phyloP scores from a whole-genome alignment of 2,888 invertebrate species.

The Ecdyonurus torrentis region DNA sequence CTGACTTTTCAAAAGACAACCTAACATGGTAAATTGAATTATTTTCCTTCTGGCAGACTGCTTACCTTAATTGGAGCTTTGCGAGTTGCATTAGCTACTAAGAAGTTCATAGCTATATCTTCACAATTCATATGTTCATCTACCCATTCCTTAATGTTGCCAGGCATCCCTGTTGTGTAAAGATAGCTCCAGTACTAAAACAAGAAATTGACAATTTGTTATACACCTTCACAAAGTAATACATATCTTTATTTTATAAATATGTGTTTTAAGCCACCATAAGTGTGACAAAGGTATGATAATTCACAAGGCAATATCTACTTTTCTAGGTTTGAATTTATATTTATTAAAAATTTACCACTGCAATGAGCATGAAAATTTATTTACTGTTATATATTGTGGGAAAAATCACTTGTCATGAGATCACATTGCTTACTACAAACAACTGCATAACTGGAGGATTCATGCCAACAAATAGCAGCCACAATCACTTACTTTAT shows the following conservation, averaged over 20 bases:
- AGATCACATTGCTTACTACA: no score
- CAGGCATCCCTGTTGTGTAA: conserved; percentile 79
- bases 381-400: no score
- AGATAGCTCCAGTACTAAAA: conserved; percentile 75
- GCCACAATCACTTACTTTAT: conserved; percentile 42
- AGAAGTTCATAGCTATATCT: conserved; percentile 96
- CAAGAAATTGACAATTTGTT: conserved; percentile 6
- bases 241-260: neutral
- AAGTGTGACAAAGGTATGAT: neutral
- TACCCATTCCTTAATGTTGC: conserved; percentile 72
- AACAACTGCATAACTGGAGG: no score
- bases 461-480: neutral
- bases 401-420: no score
- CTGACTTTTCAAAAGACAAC: no score
- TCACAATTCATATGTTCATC: conserved; percentile 96
- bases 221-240: no score
- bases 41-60: no score
- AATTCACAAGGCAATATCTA: no score
- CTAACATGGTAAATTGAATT: no score
- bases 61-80: conserved; percentile 90
- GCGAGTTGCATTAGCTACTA: conserved; percentile 81
- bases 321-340: no score
- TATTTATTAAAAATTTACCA: no score
- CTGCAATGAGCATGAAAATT: no score
- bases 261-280: neutral